Base-by-base conservation (phyloP, 2,888 invertebrate species). In the Erebia aethiops region DNA sequence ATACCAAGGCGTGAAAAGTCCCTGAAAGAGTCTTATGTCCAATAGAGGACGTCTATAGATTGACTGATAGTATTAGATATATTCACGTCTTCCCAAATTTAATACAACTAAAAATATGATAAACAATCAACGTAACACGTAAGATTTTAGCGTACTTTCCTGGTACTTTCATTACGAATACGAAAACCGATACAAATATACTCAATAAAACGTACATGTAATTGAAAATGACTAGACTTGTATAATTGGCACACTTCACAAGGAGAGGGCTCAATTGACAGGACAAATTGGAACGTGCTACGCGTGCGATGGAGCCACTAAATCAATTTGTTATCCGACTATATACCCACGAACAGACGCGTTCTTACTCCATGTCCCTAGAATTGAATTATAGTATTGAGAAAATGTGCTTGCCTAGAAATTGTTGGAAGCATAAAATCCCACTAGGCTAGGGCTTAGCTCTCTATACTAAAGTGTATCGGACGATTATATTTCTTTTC, bases 231-330 rank as follows among this genome's bases (percentile, higher is more conserved):
- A 35, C 63, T 52, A 46, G 49, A 46, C 46, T 60, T 54, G 43
- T 54, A 14, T 73, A 69, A 71, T 69, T 69, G 71, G 71, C 66
- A 52, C 58, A 71, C 49, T 68, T 69, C 60, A 26, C 52, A 67
- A 60, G 64, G 69, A 61, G 70, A 66, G 69, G 56, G 43, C 68
- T 62, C 73, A 74, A 73, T 71, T 71, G 77, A 75, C 78, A 74
- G 70, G 74, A 75, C 75, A 72, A 72, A 74, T 73, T 67, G 71
- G 71, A 57, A 74, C 74, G 75, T 77, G 77, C 72, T 66, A 54
- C 69, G 74, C 70, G 68, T 75, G 69, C 77, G 72, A 77, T 75
- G 74, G 68, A 41, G 54, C 61, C 65, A 69, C 74, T 77, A 76
- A 78, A 77, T 77, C 71, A 72, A 75, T 76, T 76, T 77, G 66